Base-by-base conservation (phyloP, 1,140 invertebrate species). In the Bemisia tabaci region DNA sequence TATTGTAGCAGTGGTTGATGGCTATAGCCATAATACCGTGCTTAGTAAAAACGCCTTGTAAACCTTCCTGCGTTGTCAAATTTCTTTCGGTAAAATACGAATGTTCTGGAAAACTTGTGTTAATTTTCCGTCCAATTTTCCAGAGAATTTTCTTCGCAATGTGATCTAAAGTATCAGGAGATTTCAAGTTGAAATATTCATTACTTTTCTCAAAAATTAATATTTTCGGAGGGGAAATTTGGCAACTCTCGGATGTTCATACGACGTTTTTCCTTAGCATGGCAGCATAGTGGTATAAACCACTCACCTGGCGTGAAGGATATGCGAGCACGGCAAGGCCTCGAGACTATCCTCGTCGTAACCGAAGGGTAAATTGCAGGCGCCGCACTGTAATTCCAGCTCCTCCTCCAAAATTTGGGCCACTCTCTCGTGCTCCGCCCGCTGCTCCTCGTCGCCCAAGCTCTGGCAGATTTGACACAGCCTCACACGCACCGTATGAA, bases 281-380 rank as follows among this genome's bases (percentile, higher is more conserved):
- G 2, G 11, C 2, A 23, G 24, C 12, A 23, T 12, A 25, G 26
- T 11, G 11, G 9, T 60, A 17, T 58, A 59, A 27, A 11, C 12
- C 22, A 17, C 26, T 48, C 74, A 91, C 89, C 88, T 88, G 26
- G 89, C 87, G 74, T 92, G 90, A 33, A 92, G 80, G 71, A 92
- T 91, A 74, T 92, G 90, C 1, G 88, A 85, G 77, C 90, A 92
- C 2, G 90, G 89, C 66, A 92, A 75, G 21, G 89, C 87, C 70
- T 91, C 90, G 12, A 92, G 77, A 23, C 82, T 83, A 74, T 87
- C 86, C 17, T 85, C 81, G 72, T 89, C 86, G 2, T 87, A 77
- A 0, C 89, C 89, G 72, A 90, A 86, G 2, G 87, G 82, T 69
- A 87, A 82, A 39, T 85, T 84, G 71, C 90, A 92, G 0, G 85